phyloP scores from a whole-genome alignment of 2,113 vertebrate genomes.

The Lathamus discolor region DNA sequence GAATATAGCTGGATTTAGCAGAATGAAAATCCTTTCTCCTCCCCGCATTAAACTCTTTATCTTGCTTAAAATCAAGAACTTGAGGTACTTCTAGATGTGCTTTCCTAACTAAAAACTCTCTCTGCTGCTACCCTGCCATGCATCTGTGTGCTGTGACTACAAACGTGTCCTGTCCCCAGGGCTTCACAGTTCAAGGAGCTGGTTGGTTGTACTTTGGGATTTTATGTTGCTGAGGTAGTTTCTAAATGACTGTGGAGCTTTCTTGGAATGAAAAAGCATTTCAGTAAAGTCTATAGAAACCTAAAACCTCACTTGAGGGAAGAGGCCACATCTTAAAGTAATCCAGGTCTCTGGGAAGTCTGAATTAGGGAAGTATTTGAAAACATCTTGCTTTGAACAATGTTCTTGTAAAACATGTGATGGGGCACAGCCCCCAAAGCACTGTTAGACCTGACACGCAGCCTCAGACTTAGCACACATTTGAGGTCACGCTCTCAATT shows the following conservation, averaged over 20 bases:
- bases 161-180: not conserved
- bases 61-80: not conserved
- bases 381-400: not conserved
- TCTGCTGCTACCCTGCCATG: not conserved
- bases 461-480: not conserved
- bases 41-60: not conserved
- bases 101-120: not conserved
- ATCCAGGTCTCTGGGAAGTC: not conserved
- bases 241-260: not conserved
- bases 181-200: not conserved
- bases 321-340: not conserved
- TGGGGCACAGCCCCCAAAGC: not conserved
- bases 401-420: not conserved
- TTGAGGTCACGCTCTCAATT: not conserved
- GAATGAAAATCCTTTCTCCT: not conserved
- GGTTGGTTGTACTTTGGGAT: not conserved
- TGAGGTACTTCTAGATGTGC: not conserved
- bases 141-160: not conserved
- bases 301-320: not conserved
- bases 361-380: not conserved
- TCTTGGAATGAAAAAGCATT: not conserved
- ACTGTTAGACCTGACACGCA: not conserved
- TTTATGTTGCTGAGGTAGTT: not conserved
- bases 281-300: not conserved
- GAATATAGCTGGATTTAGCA: not conserved